These are phyloP conservation scores for Calliphora vicina DNA, from an alignment of 1,140 invertebrate genomes.

Conservation along the genomic window DNA sequence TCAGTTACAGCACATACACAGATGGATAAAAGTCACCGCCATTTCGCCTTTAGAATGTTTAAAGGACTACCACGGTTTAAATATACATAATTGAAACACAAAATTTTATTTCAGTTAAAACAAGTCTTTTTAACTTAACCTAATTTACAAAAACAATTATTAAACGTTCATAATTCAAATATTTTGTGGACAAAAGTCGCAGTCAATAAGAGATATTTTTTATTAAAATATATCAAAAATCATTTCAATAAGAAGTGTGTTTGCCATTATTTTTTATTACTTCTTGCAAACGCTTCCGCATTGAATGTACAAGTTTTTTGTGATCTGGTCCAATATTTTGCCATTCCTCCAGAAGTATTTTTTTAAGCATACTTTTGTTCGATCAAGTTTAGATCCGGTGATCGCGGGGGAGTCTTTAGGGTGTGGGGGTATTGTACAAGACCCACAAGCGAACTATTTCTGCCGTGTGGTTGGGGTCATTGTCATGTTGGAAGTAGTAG, in stretches of 20 bases:
- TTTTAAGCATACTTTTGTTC: not conserved
- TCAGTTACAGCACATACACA: not conserved
- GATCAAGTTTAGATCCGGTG: not conserved
- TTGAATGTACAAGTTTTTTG: not conserved
- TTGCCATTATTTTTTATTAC: not conserved
- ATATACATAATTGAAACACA: not conserved
- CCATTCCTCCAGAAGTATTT: not conserved
- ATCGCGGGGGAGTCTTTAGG: not conserved
- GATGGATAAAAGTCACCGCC: not conserved
- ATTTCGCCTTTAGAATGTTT: not conserved
- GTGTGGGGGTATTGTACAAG: not conserved
- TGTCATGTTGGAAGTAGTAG: not conserved
- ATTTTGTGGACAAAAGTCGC: no score
- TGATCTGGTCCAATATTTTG: not conserved
- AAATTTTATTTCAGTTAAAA: not conserved
- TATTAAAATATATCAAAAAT: not conserved
- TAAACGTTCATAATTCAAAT: no score
- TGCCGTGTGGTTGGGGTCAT: constrained; percentile 5
- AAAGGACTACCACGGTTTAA: not conserved
- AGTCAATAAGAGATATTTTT: no score
- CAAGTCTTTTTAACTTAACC: not conserved
- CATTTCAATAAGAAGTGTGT: not conserved
- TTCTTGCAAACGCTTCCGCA: no score
- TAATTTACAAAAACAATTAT: no score
- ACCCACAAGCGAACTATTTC: constrained; percentile 1